Percentiles rank a stretch among this genome's conserved stretches.
Evolutionary conservation across 2,797 vertebrate species (phyloP).

Genomic region (Enoplosus armatus): DNA sequence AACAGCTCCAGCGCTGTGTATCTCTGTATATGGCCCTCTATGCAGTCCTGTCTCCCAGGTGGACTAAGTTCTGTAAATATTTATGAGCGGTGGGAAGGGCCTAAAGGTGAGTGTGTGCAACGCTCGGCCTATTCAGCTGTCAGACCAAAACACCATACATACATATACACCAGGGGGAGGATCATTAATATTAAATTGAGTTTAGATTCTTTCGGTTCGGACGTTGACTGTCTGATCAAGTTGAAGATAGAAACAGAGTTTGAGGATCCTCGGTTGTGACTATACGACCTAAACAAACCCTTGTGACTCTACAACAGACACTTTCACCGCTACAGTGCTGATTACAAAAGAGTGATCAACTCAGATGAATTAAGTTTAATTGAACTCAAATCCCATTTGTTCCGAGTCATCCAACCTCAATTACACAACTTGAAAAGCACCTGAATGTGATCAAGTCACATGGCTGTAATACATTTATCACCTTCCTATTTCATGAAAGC

Average conservation of each 20-base stretch:
- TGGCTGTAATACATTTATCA: slow-evolving; percentile 11
- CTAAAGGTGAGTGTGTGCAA: slow-evolving; percentile 46
- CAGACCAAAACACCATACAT: slow-evolving; percentile 50
- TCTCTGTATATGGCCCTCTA: slow-evolving; percentile 7
- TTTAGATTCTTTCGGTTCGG: slow-evolving; percentile 12
- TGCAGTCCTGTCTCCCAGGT: slow-evolving; percentile 14
- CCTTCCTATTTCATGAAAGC: slow-evolving; percentile 16
- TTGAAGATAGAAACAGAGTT: background rate
- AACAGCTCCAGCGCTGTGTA: slow-evolving; percentile 15
- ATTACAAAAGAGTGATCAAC: background rate
- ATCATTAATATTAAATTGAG: slow-evolving; percentile 40
- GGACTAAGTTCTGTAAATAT: slow-evolving; percentile 50
- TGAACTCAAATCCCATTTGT: slow-evolving; percentile 5
- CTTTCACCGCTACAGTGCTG: background rate
- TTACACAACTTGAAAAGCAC: slow-evolving; percentile 10
- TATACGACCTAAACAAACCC: background rate
- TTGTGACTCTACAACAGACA: background rate
- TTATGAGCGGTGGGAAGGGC: slow-evolving; percentile 32
- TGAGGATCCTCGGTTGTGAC: background rate
- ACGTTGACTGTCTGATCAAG: background rate
- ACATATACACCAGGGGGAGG: slow-evolving; percentile 43
- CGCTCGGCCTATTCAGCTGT: slow-evolving; percentile 17
- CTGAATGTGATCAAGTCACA: slow-evolving; percentile 21
- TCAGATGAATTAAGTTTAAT: background rate
- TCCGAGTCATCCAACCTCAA: background rate